Base-by-base conservation (phyloP, 2,113 vertebrate genomes). In the Campylorhamphus procurvoides region DNA sequence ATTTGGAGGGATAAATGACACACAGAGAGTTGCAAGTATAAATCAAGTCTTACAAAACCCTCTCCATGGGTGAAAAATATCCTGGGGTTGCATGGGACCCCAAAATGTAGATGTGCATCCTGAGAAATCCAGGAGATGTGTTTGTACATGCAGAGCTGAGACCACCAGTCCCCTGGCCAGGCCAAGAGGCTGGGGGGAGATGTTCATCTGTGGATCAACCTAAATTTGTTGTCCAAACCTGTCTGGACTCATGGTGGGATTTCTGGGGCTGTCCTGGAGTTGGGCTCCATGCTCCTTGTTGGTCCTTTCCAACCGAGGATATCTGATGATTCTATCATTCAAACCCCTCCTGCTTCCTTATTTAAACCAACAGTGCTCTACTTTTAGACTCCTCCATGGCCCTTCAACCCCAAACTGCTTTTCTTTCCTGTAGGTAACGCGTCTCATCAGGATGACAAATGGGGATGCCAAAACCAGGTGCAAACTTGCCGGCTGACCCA, bases 91-190 rank as follows among this genome's bases (percentile, higher is more conserved):
- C 3, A 14, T 1, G 15, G 16, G 27, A 33, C 9, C 12, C n/a
- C 10, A 19, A 40, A 28, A 55, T 0, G 0, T 0, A 14, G 8
- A 37, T 7, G 20, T 2, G 3, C 18, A 7, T 10, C 29, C 23
- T 31, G 2, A 20, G 53, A 9, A 7, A 27, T 24, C 31, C 12
- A 4, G 53, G 16, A 7, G 13, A 37, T 0, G 0, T 1, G 15
- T 68, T n/a, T 9, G 3, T 6, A 15, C 7, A 24, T 8, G 2
- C 10, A 46, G 33, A 62, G 46, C 8, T 5, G 1, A 39, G 23
- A 28, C 13, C 5, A 25, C 29, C 0, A 0, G 8, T 40, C 25
- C 50, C 10, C 13, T 3, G 7, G 24, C 53, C 0, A 0, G 35
- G 42, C 4, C 1, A 1, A 62, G 14, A 63, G 20, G 14, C 23